A percentile compares a stretch with the other conserved stretches of the same genome.
Conservation (phyloP, 1,140 invertebrate species). For the Holcopasites calliopsidis region DNA sequence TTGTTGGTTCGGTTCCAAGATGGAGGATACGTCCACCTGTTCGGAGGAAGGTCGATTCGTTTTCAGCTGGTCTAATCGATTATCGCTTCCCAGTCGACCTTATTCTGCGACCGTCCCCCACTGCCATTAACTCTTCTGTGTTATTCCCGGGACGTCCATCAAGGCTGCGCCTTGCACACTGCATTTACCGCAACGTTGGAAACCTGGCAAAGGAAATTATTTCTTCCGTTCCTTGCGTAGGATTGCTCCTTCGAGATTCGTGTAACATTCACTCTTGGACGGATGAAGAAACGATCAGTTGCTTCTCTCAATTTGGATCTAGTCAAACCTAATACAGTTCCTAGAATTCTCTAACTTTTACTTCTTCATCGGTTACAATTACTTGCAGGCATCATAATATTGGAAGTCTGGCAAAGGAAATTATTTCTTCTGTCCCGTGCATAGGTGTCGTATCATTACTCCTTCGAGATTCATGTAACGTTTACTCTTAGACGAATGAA, state of each 20-base stretch:
- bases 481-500: too few species aligned
- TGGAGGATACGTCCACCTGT: slow-evolving; percentile 23
- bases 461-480: neutral
- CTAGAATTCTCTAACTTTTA: too few species aligned
- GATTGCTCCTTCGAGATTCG: neutral
- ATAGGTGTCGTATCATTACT: neutral
- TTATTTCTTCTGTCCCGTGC: neutral
- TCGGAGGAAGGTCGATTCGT: slow-evolving; percentile 21
- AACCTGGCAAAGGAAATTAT: neutral
- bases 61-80: slow-evolving; percentile 50
- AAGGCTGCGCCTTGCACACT: neutral
- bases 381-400: too few species aligned
- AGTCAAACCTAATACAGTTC: too few species aligned
- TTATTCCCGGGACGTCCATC: neutral
- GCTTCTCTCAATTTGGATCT: too few species aligned
- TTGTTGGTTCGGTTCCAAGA: neutral
- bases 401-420: neutral
- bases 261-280: neutral
- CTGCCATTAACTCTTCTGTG: neutral
- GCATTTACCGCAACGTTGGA: neutral
- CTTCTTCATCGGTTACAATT: too few species aligned
- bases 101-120: neutral
- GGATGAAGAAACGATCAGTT: too few species aligned
- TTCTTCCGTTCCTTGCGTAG: neutral
- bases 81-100: slow-evolving; percentile 46